Evolutionary conservation across 2,888 invertebrate genomes (phyloP).

Genomic region (Flexamia atlantica): DNA sequence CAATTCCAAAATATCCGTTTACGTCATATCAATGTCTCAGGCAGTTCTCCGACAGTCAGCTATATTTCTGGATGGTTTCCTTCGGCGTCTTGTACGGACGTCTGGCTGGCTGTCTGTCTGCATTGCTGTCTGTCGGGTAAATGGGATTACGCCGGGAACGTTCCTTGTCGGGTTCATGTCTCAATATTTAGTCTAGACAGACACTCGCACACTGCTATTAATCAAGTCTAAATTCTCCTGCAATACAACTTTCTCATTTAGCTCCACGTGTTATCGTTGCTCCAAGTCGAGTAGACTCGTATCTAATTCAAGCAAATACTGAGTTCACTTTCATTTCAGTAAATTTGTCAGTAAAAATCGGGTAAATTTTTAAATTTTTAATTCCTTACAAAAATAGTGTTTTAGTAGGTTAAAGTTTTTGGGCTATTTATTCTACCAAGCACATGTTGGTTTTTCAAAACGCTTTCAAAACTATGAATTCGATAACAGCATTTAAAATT

Average conservation of each 20-base stretch:
- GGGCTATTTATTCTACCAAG: no score
- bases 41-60: constrained; percentile 17
- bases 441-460: no score
- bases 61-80: background rate
- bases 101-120: constrained; percentile 3
- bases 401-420: no score
- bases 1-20: background rate
- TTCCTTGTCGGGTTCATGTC: background rate
- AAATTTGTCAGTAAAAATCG: no score
- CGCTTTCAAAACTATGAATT: no score
- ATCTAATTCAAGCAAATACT: no score
- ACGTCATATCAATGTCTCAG: background rate
- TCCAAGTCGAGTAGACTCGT: no score
- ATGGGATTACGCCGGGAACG: constrained; percentile 18
- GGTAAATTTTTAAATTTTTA: no score
- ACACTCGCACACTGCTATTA: background rate
- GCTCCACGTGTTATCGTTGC: background rate
- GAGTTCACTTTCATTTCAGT: no score
- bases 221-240: background rate
- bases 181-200: constrained; percentile 37
- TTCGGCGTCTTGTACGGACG: background rate
- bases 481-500: no score
- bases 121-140: constrained; percentile 20
- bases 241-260: background rate
- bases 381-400: no score